These are phyloP conservation scores for Mactromeris polynyma DNA, from an alignment of 2,888 invertebrate species.

Conservation along the genomic window DNA sequence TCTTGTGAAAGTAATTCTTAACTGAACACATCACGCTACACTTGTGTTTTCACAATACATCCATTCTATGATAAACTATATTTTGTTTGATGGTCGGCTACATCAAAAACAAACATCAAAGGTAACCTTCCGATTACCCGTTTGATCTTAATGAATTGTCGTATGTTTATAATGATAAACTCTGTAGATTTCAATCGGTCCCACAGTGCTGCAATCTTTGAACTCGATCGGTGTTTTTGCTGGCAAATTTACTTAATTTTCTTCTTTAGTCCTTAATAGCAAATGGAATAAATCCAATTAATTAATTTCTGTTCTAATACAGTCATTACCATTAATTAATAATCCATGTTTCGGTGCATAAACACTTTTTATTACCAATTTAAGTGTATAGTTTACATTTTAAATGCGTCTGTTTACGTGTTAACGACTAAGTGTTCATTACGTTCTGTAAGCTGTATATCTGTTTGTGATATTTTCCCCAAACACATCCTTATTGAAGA, in stretches of 20 bases:
- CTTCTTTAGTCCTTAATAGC: neutral
- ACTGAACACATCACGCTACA: neutral
- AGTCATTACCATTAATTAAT: neutral
- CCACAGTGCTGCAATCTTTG: conserved; percentile 38
- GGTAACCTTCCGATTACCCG: conserved; percentile 50
- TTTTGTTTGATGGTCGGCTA: conserved; percentile 48
- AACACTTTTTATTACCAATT: neutral
- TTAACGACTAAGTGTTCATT: neutral
- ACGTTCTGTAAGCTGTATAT: neutral
- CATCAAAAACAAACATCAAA: conserved; percentile 66
- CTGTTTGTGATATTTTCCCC: neutral
- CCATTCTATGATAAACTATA: conserved; percentile 15
- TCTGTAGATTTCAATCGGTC: conserved; percentile 28
- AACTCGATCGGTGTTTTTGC: conserved; percentile 15
- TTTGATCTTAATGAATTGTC: conserved; percentile 70
- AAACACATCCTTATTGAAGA: neutral
- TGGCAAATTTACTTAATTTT: neutral
- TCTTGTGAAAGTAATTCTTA: neutral
- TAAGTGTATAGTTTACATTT: neutral
- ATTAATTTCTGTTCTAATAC: neutral
- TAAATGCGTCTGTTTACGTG: neutral
- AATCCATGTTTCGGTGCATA: neutral
- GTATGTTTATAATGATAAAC: conserved; percentile 56
- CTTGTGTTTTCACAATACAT: neutral
- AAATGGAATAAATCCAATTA: neutral